These are phyloP conservation scores for Graphium colonna DNA, from an alignment of 2,888 invertebrate genomes.

Conservation along the genomic window DNA sequence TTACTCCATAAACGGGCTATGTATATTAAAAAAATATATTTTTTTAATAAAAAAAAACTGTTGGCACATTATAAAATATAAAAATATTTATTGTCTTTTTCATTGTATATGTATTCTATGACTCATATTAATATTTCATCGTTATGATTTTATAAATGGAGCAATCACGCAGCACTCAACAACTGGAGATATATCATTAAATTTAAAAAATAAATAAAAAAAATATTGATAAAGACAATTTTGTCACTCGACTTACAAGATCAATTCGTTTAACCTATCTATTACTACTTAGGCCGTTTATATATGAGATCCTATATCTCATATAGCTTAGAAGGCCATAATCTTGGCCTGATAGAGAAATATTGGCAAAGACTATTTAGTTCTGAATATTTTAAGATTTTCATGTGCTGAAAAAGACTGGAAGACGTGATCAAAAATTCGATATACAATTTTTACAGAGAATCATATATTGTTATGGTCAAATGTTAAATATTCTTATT, in stretches of 20 bases:
- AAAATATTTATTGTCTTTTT: background rate
- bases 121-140: background rate
- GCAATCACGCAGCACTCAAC: background rate
- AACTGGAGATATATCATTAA: background rate
- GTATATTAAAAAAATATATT: background rate
- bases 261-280: constrained; percentile 11
- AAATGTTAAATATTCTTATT: no score
- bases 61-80: background rate
- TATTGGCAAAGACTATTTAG: background rate
- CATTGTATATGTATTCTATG: background rate
- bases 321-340: background rate
- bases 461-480: no score
- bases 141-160: background rate
- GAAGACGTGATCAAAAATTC: no score
- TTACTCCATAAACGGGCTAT: background rate
- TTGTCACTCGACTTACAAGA: background rate
- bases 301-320: background rate
- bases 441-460: no score
- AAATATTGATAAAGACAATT: background rate
- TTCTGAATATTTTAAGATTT: background rate
- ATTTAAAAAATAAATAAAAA: background rate
- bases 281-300: constrained; percentile 18
- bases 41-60: background rate
- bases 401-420: background rate
- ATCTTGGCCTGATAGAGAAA: background rate